Evolutionary conservation across 1,140 invertebrate species (phyloP).

Genomic region (Dysdera silvatica): DNA sequence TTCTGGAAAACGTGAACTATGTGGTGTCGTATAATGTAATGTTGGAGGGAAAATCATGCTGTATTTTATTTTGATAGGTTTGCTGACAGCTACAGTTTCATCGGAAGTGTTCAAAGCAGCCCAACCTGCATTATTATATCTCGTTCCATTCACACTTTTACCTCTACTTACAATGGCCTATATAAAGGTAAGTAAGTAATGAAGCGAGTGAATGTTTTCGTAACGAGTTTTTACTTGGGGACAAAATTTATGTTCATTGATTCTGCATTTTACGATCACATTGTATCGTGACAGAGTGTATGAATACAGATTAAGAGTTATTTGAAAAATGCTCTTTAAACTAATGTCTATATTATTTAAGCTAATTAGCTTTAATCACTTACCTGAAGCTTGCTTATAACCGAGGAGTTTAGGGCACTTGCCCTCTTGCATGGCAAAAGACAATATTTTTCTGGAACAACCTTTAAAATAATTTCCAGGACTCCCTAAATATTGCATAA

Average conservation of each 20-base stretch:
- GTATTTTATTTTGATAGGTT: constrained; percentile 48
- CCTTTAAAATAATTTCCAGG: no score
- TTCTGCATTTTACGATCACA: not conserved
- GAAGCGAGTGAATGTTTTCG: not conserved
- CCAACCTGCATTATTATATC: constrained; percentile 90
- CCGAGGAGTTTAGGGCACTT: no score
- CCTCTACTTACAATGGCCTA: constrained; percentile 95
- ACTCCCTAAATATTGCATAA: no score
- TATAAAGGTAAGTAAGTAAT: constrained; percentile 76
- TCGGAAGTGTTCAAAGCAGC: constrained; percentile 96
- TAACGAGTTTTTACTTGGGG: not conserved
- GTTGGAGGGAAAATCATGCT: not conserved
- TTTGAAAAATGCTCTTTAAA: not conserved
- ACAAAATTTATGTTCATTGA: not conserved
- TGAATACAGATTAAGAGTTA: not conserved
- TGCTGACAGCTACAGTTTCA: constrained; percentile 91
- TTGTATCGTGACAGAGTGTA: not conserved
- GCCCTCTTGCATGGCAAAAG: no score
- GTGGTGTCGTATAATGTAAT: not conserved
- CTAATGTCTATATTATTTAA: not conserved
- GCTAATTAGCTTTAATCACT: not conserved
- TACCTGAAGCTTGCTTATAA: no score
- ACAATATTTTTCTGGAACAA: no score
- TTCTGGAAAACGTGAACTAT: not conserved
- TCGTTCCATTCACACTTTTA: constrained; percentile 93